Conservation (phyloP, 2,113 vertebrate species). For the Thalassoma bifasciatum region DNA sequence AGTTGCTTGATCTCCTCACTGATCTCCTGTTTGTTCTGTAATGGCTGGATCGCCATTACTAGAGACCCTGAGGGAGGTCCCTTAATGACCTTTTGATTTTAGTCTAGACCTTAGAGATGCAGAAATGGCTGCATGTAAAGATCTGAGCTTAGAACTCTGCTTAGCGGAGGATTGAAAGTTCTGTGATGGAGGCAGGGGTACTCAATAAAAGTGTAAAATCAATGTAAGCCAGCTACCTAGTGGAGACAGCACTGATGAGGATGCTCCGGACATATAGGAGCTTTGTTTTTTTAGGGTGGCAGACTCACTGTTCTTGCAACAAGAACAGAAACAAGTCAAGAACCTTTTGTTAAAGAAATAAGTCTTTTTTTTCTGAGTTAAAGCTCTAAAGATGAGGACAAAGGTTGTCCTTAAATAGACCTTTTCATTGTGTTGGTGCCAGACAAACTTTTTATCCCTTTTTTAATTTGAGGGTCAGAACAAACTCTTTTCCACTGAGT, state of each 20-base stretch:
- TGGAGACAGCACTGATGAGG: neutral
- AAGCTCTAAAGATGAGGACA: neutral
- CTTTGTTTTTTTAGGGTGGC: neutral
- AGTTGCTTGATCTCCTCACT: slow-evolving; percentile 45
- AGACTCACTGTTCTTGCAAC: neutral
- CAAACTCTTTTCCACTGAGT: slow-evolving; percentile 11
- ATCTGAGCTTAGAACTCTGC: slow-evolving; percentile 21
- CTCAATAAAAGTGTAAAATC: slow-evolving; percentile 32
- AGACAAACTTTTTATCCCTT: slow-evolving; percentile 10
- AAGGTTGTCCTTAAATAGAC: slow-evolving; percentile 2
- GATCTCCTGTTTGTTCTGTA: slow-evolving; percentile 32
- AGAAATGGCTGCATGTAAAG: slow-evolving; percentile 19
- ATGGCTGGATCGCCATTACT: slow-evolving; percentile 25
- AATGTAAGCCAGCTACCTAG: slow-evolving; percentile 12
- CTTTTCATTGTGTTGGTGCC: neutral
- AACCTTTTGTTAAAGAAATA: neutral
- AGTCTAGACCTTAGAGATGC: slow-evolving; percentile 23
- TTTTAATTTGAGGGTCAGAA: slow-evolving; percentile 29
- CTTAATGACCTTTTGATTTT: slow-evolving; percentile 56
- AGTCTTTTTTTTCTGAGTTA: slow-evolving; percentile 9
- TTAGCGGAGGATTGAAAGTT: slow-evolving; percentile 35
- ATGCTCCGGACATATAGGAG: neutral
- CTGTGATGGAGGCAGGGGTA: neutral
- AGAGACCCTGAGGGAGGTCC: slow-evolving; percentile 22
- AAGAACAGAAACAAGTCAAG: neutral